These are phyloP conservation scores for Rhinoptilus africanus DNA, from an alignment of 2,113 vertebrate genomes.

Conservation along the genomic window DNA sequence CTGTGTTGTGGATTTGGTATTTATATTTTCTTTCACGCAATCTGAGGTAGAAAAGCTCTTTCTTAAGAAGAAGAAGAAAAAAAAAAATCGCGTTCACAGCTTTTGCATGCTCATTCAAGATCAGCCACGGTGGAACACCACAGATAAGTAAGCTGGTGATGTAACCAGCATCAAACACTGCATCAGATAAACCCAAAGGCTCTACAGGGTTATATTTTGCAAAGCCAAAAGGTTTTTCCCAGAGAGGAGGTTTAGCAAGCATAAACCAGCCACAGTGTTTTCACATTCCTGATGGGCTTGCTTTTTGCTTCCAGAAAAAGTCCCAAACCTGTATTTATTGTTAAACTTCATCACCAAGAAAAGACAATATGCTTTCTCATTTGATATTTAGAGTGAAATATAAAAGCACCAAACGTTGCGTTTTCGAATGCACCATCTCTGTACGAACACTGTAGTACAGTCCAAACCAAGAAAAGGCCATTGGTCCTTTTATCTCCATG, in stretches of 20 bases:
- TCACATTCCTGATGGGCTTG: slow-evolving; percentile 11
- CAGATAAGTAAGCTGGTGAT: slow-evolving; percentile 71
- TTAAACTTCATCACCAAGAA: slow-evolving; percentile 13
- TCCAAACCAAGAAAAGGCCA: slow-evolving; percentile 75
- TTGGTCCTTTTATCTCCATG: slow-evolving; percentile 83
- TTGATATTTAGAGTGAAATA: slow-evolving; percentile 42
- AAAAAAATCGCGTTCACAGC: slow-evolving; percentile 69
- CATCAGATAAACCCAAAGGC: slow-evolving; percentile 68
- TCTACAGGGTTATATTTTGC: slow-evolving; percentile 63
- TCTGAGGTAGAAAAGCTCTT: slow-evolving; percentile 56
- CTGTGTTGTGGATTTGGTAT: slow-evolving; percentile 28
- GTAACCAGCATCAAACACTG: slow-evolving; percentile 68
- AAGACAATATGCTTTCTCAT: slow-evolving; percentile 16
- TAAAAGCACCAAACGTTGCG: slow-evolving; percentile 66
- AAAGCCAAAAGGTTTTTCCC: slow-evolving; percentile 65
- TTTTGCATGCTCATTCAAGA: slow-evolving; percentile 71
- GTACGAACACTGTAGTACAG: slow-evolving; percentile 72
- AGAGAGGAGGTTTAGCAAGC: slow-evolving; percentile 42
- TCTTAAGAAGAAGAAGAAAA: slow-evolving; percentile 54
- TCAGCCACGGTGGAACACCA: slow-evolving; percentile 57
- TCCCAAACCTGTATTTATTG: slow-evolving; percentile 29
- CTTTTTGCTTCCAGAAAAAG: slow-evolving; percentile 39
- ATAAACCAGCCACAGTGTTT: neutral
- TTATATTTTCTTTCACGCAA: slow-evolving; percentile 51
- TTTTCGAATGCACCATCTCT: slow-evolving; percentile 68